Evolutionary conservation across 2,113 vertebrate species (phyloP).

Genomic region (Colaptes auratus): DNA sequence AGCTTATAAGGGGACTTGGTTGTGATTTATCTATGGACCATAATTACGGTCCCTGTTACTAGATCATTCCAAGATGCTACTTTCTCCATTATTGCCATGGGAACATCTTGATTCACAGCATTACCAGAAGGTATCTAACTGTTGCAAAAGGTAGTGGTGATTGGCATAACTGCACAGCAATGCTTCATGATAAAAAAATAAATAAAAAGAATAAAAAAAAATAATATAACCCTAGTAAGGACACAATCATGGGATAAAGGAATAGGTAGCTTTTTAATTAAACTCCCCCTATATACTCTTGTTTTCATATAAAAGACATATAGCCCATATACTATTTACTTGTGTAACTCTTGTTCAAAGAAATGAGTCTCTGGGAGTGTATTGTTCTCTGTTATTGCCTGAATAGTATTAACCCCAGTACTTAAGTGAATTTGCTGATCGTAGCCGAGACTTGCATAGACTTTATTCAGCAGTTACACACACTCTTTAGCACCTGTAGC

Average conservation of each 20-base stretch:
- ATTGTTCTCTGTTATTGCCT: slow-evolving; percentile 34
- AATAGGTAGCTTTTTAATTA: slow-evolving; percentile 55
- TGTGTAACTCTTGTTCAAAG: slow-evolving; percentile 48
- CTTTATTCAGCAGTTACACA: neutral
- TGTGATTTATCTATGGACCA: neutral
- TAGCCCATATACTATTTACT: slow-evolving; percentile 22
- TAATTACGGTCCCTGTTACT: neutral
- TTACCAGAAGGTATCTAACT: neutral
- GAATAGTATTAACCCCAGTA: slow-evolving; percentile 22
- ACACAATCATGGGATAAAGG: neutral
- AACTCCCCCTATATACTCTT: slow-evolving; percentile 17
- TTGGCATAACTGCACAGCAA: neutral
- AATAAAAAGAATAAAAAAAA: neutral
- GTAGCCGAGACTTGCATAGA: neutral
- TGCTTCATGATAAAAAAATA: neutral
- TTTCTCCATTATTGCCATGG: neutral
- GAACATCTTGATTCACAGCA: neutral
- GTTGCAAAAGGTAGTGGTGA: neutral
- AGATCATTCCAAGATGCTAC: neutral
- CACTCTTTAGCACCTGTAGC: neutral
- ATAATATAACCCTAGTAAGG: neutral
- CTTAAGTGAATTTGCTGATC: slow-evolving; percentile 27
- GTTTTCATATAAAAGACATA: slow-evolving; percentile 22
- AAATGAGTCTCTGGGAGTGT: slow-evolving; percentile 36
- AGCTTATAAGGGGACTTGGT: neutral